Conservation (phyloP, 2,113 vertebrate genomes). For the Mustelus asterias region DNA sequence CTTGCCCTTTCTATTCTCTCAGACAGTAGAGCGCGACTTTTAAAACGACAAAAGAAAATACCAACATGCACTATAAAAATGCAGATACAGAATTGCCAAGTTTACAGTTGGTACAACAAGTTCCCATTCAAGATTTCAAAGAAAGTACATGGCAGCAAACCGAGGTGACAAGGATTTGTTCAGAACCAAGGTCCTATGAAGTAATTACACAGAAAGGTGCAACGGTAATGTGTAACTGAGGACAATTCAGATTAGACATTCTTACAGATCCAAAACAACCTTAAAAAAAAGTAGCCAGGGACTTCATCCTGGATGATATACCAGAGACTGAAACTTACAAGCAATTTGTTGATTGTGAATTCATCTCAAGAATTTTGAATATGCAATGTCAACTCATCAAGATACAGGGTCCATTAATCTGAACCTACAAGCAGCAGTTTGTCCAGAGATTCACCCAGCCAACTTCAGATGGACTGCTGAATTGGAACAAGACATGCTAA, state of each 20-base stretch:
- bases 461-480: neutral
- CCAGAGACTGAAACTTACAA: neutral
- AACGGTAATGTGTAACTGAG: too few species aligned
- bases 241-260: neutral
- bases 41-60: too few species aligned
- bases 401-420: neutral
- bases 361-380: neutral
- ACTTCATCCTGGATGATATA: neutral
- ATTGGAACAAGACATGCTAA: neutral
- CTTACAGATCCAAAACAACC: neutral
- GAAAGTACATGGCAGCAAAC: too few species aligned
- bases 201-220: too few species aligned
- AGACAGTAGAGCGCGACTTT: too few species aligned
- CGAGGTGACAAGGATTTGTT: too few species aligned
- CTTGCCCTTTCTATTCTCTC: too few species aligned
- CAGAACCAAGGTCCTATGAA: too few species aligned
- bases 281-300: neutral
- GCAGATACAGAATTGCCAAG: too few species aligned
- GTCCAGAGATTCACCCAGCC: neutral
- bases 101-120: too few species aligned
- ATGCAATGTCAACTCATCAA: neutral
- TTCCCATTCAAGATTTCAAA: too few species aligned
- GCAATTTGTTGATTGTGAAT: neutral
- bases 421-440: neutral
- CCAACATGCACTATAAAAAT: too few species aligned